Base-by-base conservation (phyloP, 2,797 vertebrate genomes). In the Odontamblyopus rebecca region DNA sequence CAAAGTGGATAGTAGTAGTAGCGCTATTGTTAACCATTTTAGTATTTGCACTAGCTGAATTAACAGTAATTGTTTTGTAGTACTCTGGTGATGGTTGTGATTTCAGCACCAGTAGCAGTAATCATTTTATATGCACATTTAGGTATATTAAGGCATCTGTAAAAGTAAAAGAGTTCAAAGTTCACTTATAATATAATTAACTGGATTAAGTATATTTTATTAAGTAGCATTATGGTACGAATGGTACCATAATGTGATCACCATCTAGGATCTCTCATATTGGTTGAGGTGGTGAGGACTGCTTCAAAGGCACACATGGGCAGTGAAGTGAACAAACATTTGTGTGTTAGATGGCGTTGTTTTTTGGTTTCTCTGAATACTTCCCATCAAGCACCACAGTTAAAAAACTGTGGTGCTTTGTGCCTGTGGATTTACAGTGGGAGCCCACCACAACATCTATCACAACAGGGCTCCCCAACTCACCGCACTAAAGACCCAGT, bases 351-450 rank as follows among this genome's bases (percentile, higher is more conserved):
- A 78, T 63, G 76, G 38, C 61, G 72, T 74, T 72, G n/a, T 72
- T 68, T 29, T 68, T 26, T 11, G 0, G 23, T 61, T 64, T 61
- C 59, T 54, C 4, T 12, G 18, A 18, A 69, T 51, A 51, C 69
- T 78, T 80, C 73, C 64, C 75, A 71, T 73, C 70, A 65, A 59
- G 6, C 5, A 35, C 32, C 32, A 38, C 35, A 7, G 35, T n/a
- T n/a, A n/a, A n/a, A n/a, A n/a, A n/a, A 54, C 84, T 80, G 82
- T 61, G 80, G 75, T 11, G 63, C 75, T 85, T 81, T 88, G 80
- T 86, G 84, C 69, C 53, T 11, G 3, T 59, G 77, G 76, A 90
- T 90, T 87, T 86, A 82, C 76, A 70, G 60, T 65, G 70, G 61
- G 70, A 59, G 50, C 61, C 67, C 48, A 75, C 51, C 29, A 6